Evolutionary conservation across 1,140 invertebrate genomes (phyloP).

Genomic region (Trichoplusia ni): DNA sequence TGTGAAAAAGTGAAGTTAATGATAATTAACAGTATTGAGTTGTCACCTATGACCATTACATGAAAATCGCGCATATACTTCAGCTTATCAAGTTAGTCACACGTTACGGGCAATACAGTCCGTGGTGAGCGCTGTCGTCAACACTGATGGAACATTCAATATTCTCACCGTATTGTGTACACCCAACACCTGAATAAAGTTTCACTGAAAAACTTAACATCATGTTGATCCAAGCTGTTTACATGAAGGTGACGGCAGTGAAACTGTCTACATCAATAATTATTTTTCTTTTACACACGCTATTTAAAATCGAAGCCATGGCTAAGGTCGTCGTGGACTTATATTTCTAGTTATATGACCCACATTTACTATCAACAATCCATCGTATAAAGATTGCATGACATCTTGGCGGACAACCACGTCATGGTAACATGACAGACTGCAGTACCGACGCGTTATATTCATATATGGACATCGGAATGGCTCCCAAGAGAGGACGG

Average conservation of each 20-base stretch:
- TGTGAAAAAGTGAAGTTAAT: too few relatives aligned
- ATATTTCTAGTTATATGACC: slow-evolving; percentile 29
- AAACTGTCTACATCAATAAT: neutral
- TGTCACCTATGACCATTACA: neutral
- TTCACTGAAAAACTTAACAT: slow-evolving; percentile 4
- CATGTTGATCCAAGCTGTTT: neutral
- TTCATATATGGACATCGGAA: slow-evolving; percentile 16
- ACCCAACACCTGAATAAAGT: neutral
- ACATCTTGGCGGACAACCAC: slow-evolving; percentile 26
- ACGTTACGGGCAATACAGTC: neutral
- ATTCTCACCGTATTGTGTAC: neutral
- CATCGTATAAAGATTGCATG: slow-evolving; percentile 21
- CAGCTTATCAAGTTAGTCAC: slow-evolving; percentile 22
- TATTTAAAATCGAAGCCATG: slow-evolving; percentile 28
- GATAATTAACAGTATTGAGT: too few relatives aligned
- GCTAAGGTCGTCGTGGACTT: slow-evolving; percentile 18
- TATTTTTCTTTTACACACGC: slow-evolving; percentile 15
- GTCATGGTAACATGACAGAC: slow-evolving; percentile 16
- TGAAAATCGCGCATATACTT: neutral
- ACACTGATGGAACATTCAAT: neutral
- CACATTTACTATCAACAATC: slow-evolving; percentile 26
- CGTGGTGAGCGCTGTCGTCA: neutral
- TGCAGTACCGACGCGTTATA: slow-evolving; percentile 33
- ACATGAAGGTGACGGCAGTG: too few relatives aligned
- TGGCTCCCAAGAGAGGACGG: slow-evolving; percentile 9